Evolutionary conservation across 2,113 vertebrate genomes (phyloP).

Genomic region (Artemisiospiza belli): DNA sequence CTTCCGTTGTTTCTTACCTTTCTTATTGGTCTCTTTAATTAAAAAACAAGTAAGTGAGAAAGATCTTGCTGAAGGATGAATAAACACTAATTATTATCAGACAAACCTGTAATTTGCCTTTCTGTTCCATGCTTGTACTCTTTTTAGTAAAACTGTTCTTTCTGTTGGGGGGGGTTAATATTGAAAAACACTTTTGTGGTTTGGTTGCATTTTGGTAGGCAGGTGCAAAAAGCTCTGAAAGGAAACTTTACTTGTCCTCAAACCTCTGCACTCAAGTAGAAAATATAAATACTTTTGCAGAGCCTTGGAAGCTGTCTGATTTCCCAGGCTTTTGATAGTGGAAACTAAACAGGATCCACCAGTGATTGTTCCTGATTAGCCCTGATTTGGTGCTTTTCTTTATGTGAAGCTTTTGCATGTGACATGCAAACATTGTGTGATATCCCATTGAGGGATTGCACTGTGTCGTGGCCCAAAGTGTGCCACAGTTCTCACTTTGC

Average conservation of each 20-base stretch:
- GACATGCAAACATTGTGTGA: neutral
- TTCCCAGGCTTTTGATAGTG: neutral
- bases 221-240: neutral
- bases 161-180: neutral
- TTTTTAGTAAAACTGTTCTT: neutral
- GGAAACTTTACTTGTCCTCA: neutral
- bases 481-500: neutral
- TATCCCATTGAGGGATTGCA: accelerated
- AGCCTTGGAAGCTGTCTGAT: neutral
- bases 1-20: constrained; percentile 39
- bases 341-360: neutral
- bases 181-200: neutral
- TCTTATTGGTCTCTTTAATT: constrained; percentile 43
- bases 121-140: neutral
- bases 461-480: neutral
- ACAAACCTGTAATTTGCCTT: neutral
- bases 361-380: neutral
- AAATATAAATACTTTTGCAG: neutral
- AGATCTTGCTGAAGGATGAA: constrained; percentile 40
- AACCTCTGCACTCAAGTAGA: neutral
- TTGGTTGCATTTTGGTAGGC: neutral
- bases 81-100: constrained; percentile 2
- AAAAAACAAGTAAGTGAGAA: constrained; percentile 51
- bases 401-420: neutral
- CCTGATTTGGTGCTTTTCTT: neutral